phyloP scores from a whole-genome alignment of 2,888 invertebrate species.

The Coenonympha glycerion region DNA sequence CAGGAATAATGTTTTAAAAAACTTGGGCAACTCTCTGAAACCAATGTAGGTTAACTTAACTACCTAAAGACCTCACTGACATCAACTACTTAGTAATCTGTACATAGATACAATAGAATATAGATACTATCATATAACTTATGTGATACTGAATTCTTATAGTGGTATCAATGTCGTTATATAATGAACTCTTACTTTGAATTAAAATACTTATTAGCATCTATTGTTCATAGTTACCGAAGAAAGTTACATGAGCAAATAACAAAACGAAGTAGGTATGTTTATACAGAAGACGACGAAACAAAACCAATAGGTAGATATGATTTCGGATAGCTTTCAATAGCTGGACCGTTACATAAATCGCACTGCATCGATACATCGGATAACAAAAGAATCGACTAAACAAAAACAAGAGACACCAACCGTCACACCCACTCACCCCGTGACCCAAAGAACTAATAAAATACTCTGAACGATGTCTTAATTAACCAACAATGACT shows the following conservation, averaged over 20 bases:
- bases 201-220: not conserved
- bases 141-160: too few species aligned
- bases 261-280: not conserved
- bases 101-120: too few species aligned
- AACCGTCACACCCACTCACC: constrained; percentile 52
- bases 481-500: constrained; percentile 62
- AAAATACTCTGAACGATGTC: constrained; percentile 46
- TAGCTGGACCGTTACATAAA: constrained; percentile 20
- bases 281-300: not conserved
- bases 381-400: constrained; percentile 28
- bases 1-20: too few species aligned
- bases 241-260: constrained; percentile 1
- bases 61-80: too few species aligned
- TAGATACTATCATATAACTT: too few species aligned
- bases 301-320: constrained; percentile 5
- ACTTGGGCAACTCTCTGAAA: too few species aligned
- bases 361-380: constrained; percentile 18
- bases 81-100: too few species aligned
- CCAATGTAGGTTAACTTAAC: too few species aligned
- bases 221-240: not conserved
- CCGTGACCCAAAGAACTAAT: constrained; percentile 55
- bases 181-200: not conserved
- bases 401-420: constrained; percentile 34
- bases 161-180: not conserved
- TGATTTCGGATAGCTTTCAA: constrained; percentile 10